Percentiles rank a stretch among this genome's conserved stretches.
Conservation (phyloP, 2,113 vertebrate genomes). For the Centropristis striata region DNA sequence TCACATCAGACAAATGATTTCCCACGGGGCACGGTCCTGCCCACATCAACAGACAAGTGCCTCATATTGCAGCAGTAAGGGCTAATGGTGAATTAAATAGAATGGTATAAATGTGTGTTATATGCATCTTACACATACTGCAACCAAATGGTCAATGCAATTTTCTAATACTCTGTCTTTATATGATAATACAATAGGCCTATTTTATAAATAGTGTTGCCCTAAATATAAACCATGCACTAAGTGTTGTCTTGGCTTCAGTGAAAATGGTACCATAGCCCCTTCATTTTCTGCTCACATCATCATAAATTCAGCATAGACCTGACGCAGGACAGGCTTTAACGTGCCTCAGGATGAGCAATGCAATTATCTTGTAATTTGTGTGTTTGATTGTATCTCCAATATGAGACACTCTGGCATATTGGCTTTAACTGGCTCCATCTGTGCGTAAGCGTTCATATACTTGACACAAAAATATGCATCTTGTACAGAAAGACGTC, state of each 20-base stretch:
- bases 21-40: slow-evolving; percentile 15
- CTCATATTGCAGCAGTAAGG: slow-evolving; percentile 72
- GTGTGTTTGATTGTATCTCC: slow-evolving; percentile 43
- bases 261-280: slow-evolving; percentile 1
- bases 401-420: slow-evolving; percentile 6
- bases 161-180: slow-evolving; percentile 36
- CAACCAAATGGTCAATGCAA: slow-evolving; percentile 37
- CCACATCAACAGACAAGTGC: slow-evolving; percentile 74
- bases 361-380: slow-evolving; percentile 22
- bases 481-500: slow-evolving; percentile 39
- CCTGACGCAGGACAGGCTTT: slow-evolving; percentile 1
- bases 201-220: slow-evolving; percentile 31
- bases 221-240: slow-evolving; percentile 2
- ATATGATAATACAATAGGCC: slow-evolving; percentile 3
- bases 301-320: slow-evolving; percentile 13
- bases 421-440: slow-evolving; percentile 14
- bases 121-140: slow-evolving; percentile 36
- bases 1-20: not conserved
- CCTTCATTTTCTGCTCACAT: not conserved
- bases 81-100: slow-evolving; percentile 39
- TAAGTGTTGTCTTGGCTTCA: slow-evolving; percentile 29
- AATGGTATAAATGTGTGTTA: slow-evolving; percentile 15
- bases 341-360: slow-evolving; percentile 53
- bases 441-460: slow-evolving; percentile 21
- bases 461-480: slow-evolving; percentile 48